Base-by-base conservation (phyloP, 2,113 vertebrate genomes). In the Sprattus sprattus region DNA sequence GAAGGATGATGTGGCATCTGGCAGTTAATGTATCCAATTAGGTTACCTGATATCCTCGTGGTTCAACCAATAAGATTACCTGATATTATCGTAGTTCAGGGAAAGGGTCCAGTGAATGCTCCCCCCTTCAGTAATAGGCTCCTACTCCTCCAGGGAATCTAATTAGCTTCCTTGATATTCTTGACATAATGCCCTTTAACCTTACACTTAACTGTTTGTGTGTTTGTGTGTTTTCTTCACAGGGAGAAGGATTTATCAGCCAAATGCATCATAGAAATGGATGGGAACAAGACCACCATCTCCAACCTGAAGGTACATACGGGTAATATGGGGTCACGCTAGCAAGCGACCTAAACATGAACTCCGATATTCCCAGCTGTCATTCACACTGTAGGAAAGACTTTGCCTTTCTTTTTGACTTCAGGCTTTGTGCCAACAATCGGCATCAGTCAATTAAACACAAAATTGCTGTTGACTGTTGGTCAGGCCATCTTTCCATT, bases 231-330 rank as follows among this genome's bases (percentile, higher is more conserved):
- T 88, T 28, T 81, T 47, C 49, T 78, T 57, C 18, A 32, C 91
- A 96, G 95, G 86, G 95, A 96, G 91, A 98, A 97, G 84, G 97
- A 98, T 87, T 91, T 99, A 89, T 95, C 95, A 57, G 96, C 97
- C 67, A 98, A 97, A 87, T 94, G 94, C 93, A 98, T 99, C 93
- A 98, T 99, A 93, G 93, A 95, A 89, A 98, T 99, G 96, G 97
- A 98, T 71, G 97, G 96, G 90, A 98, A 93, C 91, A 97, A 97
- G 93, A 99, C 98, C 2, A 94, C 95, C 88, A 97, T 99, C 93
- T 96, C 95, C 90, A 99, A 99, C 92, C 88, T 96, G 89, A 99
- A 98, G 96, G 98, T 97, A 90, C 94, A 32, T 10, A 10, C 52
- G 4, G 16, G 13, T 18, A 54, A 54, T 54, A 13, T 54, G 52